Evolutionary conservation across 2,113 vertebrate genomes (phyloP).

Genomic region (Drymodes brunneopygia): DNA sequence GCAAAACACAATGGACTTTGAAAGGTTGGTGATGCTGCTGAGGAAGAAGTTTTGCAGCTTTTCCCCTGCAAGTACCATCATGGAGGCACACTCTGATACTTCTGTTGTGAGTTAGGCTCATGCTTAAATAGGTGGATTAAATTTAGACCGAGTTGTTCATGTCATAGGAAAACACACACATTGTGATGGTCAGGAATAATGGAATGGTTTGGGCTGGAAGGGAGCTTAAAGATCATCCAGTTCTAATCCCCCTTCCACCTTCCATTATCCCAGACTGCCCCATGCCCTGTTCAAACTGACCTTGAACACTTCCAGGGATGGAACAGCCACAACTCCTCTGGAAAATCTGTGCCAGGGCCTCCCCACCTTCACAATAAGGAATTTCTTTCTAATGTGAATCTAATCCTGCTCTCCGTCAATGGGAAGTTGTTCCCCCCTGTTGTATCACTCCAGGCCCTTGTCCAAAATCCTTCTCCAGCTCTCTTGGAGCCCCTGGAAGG

Average conservation of each 20-base stretch:
- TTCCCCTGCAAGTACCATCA: accelerated
- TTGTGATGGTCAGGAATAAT: neutral
- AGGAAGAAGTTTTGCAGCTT: neutral
- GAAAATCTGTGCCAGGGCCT: neutral
- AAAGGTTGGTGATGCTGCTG: neutral
- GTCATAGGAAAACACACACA: accelerated
- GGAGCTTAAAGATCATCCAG: neutral
- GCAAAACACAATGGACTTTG: neutral
- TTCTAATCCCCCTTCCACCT: accelerated
- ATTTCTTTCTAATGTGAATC: neutral
- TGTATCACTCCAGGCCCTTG: accelerated
- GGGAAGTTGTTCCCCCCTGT: neutral
- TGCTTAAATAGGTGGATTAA: neutral
- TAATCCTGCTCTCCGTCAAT: neutral
- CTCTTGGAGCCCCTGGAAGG: neutral
- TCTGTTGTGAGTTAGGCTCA: neutral
- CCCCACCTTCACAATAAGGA: neutral
- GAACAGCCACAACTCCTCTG: neutral
- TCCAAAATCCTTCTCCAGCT: neutral
- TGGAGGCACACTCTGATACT: accelerated
- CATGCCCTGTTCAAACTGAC: accelerated
- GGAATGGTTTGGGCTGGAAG: neutral
- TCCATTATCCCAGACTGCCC: neutral
- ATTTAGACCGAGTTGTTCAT: neutral
- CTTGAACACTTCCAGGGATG: neutral